Evolutionary conservation across 2,888 invertebrate species (phyloP), one percentile per base, ranked within the genome.

Genomic region (Caenorhabditis afra): DNA sequence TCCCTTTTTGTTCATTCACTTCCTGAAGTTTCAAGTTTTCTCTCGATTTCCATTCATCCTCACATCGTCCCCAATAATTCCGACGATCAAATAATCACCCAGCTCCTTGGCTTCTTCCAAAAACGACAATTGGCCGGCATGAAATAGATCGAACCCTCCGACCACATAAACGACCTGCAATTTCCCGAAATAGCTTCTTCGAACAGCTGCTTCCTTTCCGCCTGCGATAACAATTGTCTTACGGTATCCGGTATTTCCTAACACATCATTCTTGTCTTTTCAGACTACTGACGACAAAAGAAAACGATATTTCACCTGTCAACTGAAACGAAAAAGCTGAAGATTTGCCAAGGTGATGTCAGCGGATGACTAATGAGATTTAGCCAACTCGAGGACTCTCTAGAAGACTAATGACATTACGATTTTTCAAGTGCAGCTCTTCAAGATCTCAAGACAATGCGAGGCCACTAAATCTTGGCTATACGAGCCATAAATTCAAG

Each of bases 111-210:
- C 97, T 86, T 94, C 94, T 91, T 96, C 95, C 81, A 99, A 91
- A 91, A 99, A 99, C 90, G 96, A 96, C 84, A 99, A 92, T 91
- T 97, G 97, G 0, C 99, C 99, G 23, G 98, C 95, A 92, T 99
- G 98, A 91, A 99, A 97, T 57, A 99, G 93, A 92, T 99, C 99
- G 91, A 96, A 99, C 7, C 97, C 96, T 16, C 99, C 99, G 14
- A 96, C 96, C 2, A 97, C 96, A 91, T 99, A 99, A 0, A 98
- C 94, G 87, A 95, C 94, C 85, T 90, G 68, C 53, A 76, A 29
- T 29, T 3, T 29, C 29, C 29, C 3, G 7, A 61, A 59, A 37
- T 18, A 29, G 41, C 52, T 52, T 22, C 29, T n/a, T n/a, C 20
- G n/a, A 18, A 11, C 52, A 52, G 16, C 41, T 58, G 52, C 11